A percentile compares a stretch with the other conserved stretches of the same genome.
Conservation (phyloP, 2,888 invertebrate genomes). For the Lasioglossum villosulum region DNA sequence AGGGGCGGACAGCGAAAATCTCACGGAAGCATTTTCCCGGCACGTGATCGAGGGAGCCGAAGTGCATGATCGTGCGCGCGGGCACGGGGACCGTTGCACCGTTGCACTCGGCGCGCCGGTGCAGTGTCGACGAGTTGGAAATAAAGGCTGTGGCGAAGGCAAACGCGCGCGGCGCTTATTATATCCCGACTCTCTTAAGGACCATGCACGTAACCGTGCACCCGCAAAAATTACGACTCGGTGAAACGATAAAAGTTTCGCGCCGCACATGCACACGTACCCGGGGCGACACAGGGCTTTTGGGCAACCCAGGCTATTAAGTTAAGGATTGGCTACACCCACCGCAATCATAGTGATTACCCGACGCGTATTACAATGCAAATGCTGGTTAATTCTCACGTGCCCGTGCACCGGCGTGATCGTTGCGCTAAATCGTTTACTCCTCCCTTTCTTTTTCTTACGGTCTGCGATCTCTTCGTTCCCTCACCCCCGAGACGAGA, state of each 20-base stretch:
- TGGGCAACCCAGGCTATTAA: constrained; percentile 78
- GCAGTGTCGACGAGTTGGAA: constrained; percentile 45
- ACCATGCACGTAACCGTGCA: constrained; percentile 53
- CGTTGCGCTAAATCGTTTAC: constrained; percentile 52
- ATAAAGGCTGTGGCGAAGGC: constrained; percentile 46
- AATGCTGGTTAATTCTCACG: constrained; percentile 77
- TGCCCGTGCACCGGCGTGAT: constrained; percentile 51
- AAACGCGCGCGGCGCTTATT: constrained; percentile 57
- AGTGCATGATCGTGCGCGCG: neutral
- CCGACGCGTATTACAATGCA: constrained; percentile 79
- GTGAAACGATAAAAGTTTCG: constrained; percentile 77
- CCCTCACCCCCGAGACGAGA: neutral
- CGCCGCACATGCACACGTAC: constrained; percentile 58
- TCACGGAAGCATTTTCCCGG: neutral
- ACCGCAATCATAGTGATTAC: constrained; percentile 81
- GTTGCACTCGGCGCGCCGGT: neutral
- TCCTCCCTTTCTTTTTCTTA: constrained; percentile 23
- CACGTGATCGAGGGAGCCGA: neutral
- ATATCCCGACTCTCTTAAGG: constrained; percentile 56
- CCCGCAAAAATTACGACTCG: constrained; percentile 75
- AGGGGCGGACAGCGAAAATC: neutral
- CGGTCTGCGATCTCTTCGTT: neutral
- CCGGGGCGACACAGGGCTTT: constrained; percentile 73
- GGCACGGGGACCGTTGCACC: neutral
- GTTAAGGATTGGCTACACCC: constrained; percentile 79